phyloP scores from a whole-genome alignment of 1,140 invertebrate genomes.

The Heterodera carotae region DNA sequence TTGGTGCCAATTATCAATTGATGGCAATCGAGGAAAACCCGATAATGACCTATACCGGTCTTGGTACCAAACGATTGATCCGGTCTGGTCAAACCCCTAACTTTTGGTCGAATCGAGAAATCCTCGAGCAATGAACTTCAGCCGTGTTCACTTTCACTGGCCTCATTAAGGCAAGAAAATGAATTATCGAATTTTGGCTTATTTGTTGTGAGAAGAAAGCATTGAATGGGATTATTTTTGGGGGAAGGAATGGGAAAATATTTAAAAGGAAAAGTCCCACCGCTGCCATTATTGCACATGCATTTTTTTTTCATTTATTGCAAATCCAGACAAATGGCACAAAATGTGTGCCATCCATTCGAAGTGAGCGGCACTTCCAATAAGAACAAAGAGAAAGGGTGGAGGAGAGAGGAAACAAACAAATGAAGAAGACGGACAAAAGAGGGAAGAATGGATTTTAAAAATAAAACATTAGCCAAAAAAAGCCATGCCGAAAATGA shows the following conservation, averaged over 20 bases:
- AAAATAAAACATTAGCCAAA: background rate
- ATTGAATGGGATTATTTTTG: background rate
- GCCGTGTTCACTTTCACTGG: background rate
- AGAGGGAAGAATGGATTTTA: background rate
- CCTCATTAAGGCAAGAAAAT: background rate
- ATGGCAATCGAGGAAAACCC: no score
- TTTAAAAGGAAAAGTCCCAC: background rate
- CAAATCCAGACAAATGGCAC: background rate
- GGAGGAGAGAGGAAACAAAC: background rate
- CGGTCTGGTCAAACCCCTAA: no score
- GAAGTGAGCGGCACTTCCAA: background rate
- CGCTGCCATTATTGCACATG: background rate
- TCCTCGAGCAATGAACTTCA: no score
- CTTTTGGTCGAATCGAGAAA: no score
- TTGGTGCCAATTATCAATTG: no score
- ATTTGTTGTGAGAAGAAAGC: background rate
- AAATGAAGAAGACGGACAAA: background rate
- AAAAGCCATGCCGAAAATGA: no score
- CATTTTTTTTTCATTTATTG: background rate
- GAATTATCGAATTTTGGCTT: slow-evolving; percentile 3
- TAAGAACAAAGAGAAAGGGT: background rate
- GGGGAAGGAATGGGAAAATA: background rate
- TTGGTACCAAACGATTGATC: no score
- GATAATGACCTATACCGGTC: no score
- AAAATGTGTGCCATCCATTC: background rate